Percentiles rank a stretch among this genome's conserved stretches.
These are phyloP conservation scores for Microplitis demolitor DNA, from an alignment of 1,140 invertebrate genomes.

Conservation along the genomic window DNA sequence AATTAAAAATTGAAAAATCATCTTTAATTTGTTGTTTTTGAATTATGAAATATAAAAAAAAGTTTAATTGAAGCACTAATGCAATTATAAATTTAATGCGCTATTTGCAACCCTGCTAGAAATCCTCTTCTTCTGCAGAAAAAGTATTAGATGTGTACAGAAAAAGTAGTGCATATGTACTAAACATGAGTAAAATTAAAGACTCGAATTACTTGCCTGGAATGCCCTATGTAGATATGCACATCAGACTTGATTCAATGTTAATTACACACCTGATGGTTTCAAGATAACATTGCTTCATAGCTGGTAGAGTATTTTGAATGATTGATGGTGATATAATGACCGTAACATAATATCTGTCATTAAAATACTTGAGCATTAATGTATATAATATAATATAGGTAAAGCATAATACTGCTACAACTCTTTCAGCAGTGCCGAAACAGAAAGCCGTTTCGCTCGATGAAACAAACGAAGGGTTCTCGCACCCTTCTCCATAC, in stretches of 20 bases:
- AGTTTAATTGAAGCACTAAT: too few relatives aligned
- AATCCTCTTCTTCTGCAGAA: too few relatives aligned
- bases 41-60: too few relatives aligned
- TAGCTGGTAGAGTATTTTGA: background rate
- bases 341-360: background rate
- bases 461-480: constrained; percentile 43
- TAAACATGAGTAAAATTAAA: too few relatives aligned
- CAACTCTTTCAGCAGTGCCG: background rate
- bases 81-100: too few relatives aligned
- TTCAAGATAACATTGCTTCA: constrained; percentile 15
- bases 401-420: background rate
- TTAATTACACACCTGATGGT: constrained; percentile 36
- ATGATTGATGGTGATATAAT: constrained; percentile 4
- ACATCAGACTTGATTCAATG: constrained; percentile 29
- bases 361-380: background rate
- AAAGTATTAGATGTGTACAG: too few relatives aligned
- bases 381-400: background rate
- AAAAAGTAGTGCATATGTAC: too few relatives aligned
- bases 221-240: constrained; percentile 9
- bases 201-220: too few relatives aligned
- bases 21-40: too few relatives aligned
- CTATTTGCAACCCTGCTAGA: too few relatives aligned
- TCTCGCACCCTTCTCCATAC: constrained; percentile 42
- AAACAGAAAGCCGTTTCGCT: constrained; percentile 20
- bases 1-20: too few relatives aligned